Conservation (phyloP, 2,113 vertebrate species). For the Pimephales promelas region DNA sequence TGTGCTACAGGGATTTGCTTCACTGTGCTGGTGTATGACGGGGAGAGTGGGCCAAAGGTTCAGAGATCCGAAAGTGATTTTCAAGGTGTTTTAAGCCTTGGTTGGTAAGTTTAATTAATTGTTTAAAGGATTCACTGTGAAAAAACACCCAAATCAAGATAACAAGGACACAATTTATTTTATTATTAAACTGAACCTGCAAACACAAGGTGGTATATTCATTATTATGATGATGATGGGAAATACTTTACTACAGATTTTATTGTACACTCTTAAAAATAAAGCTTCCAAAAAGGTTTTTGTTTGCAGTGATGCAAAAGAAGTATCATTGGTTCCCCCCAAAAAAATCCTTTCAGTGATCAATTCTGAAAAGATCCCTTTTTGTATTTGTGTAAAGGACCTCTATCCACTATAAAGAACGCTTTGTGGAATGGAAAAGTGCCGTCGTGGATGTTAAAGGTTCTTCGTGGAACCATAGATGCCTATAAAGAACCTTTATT, state of each 20-base stretch:
- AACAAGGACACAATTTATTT: neutral
- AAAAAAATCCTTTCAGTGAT: too few species aligned
- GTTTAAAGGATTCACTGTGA: neutral
- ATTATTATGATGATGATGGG: neutral
- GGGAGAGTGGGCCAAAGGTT: conserved; percentile 20
- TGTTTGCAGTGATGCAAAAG: too few species aligned
- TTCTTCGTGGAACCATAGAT: too few species aligned
- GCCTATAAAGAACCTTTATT: too few species aligned
- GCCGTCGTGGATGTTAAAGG: too few species aligned
- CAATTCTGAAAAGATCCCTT: too few species aligned
- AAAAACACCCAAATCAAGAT: neutral
- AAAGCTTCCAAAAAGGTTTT: too few species aligned
- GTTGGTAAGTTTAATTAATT: neutral
- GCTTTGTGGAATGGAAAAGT: too few species aligned
- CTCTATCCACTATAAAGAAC: too few species aligned
- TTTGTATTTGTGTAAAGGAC: too few species aligned
- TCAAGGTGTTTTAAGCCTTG: neutral
- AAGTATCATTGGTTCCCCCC: too few species aligned
- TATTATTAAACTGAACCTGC: neutral
- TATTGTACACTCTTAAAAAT: neutral
- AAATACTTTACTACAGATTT: neutral
- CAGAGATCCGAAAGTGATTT: neutral
- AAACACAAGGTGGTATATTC: neutral
- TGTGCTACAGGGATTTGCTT: conserved; percentile 37
- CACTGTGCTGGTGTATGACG: neutral